A percentile compares a stretch with the other conserved stretches of the same genome.
These are phyloP conservation scores for Hesperia comma DNA, from an alignment of 2,888 invertebrate species.

Conservation along the genomic window DNA sequence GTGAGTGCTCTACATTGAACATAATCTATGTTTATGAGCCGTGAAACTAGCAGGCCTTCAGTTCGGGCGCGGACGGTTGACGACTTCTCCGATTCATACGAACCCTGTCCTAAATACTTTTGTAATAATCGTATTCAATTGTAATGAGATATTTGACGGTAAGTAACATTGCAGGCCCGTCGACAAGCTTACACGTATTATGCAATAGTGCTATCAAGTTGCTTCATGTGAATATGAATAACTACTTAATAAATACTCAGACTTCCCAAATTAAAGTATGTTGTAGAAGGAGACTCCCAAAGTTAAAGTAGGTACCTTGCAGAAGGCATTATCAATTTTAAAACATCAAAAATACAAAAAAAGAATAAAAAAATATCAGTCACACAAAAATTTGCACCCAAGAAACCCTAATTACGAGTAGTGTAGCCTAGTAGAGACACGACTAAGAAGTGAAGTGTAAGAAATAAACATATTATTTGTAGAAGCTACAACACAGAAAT, in stretches of 20 bases:
- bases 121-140: slow-evolving; percentile 45
- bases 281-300: too few species aligned
- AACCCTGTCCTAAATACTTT: slow-evolving; percentile 60
- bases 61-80: slow-evolving; percentile 64
- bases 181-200: neutral
- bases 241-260: neutral
- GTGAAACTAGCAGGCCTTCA: slow-evolving; percentile 67
- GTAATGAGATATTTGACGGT: slow-evolving; percentile 13
- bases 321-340: too few species aligned
- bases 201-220: slow-evolving; percentile 2
- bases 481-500: too few species aligned
- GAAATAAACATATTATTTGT: too few species aligned
- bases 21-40: slow-evolving; percentile 49
- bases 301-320: too few species aligned
- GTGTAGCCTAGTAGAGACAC: too few species aligned
- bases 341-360: too few species aligned
- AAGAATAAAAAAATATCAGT: too few species aligned
- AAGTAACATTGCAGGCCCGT: neutral
- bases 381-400: too few species aligned
- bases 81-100: slow-evolving; percentile 57
- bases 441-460: too few species aligned
- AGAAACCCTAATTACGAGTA: too few species aligned
- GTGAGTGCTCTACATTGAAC: slow-evolving; percentile 37
- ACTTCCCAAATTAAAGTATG: too few species aligned
- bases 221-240: slow-evolving; percentile 2